These are phyloP conservation scores for Epizoanthus fatuus DNA, from an alignment of 92 coral and sea anemone species.

Conservation along the genomic window DNA sequence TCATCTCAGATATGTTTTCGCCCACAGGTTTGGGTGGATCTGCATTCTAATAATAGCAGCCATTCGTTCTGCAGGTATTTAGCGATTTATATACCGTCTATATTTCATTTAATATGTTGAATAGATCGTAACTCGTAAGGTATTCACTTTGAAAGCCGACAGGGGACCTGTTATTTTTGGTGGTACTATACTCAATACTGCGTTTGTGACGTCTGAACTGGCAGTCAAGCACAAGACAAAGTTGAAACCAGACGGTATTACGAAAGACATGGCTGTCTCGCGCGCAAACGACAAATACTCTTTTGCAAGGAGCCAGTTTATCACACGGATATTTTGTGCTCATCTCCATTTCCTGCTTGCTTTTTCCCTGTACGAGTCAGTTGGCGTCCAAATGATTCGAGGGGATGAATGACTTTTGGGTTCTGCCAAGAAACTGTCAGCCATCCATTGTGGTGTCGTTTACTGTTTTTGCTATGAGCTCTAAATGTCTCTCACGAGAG, in stretches of 20 bases:
- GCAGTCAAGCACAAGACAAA: no score
- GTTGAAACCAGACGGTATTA: no score
- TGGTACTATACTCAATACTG: neutral
- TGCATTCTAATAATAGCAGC: neutral
- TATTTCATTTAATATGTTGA: neutral
- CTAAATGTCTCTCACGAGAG: slow-evolving; percentile 2
- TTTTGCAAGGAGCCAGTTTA: no score
- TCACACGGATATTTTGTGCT: no score
- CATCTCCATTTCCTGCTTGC: neutral
- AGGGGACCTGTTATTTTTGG: neutral
- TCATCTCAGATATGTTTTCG: slow-evolving; percentile 15
- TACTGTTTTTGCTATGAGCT: slow-evolving; percentile 13
- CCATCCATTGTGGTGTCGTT: slow-evolving; percentile 4
- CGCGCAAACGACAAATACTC: no score
- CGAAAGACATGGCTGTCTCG: no score
- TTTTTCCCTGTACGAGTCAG: no score
- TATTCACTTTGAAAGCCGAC: no score
- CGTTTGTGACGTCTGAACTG: no score
- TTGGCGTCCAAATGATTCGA: neutral
- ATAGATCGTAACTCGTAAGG: neutral
- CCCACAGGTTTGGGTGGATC: slow-evolving; percentile 40
- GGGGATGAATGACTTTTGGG: neutral
- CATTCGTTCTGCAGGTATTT: slow-evolving; percentile 47
- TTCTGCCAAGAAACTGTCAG: neutral
- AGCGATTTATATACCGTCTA: slow-evolving; percentile 4